These are phyloP conservation scores for Peromyscus aztecus DNA, from an alignment of 2,797 vertebrate species.

Conservation along the genomic window DNA sequence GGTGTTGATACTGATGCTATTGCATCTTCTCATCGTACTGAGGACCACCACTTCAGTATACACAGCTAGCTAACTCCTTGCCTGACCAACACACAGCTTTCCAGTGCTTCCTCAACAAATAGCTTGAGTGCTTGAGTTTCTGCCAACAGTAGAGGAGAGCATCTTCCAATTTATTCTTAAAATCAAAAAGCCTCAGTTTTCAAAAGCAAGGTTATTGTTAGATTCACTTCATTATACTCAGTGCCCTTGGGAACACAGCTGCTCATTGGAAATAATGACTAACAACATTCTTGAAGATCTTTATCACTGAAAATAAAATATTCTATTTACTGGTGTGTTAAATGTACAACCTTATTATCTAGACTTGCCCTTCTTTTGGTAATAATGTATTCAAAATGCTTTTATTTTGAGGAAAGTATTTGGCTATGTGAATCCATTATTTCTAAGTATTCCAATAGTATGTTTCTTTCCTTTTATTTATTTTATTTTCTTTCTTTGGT, in stretches of 20 bases:
- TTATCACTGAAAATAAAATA: constrained; percentile 31
- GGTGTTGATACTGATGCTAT: background rate
- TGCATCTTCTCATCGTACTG: no score
- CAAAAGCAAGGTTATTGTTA: constrained; percentile 8
- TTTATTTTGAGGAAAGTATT: constrained; percentile 42
- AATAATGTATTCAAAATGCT: constrained; percentile 43
- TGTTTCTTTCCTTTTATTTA: background rate
- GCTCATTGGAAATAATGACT: constrained; percentile 31
- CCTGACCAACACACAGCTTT: background rate
- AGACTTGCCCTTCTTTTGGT: background rate
- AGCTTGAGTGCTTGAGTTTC: background rate
- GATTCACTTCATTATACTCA: background rate
- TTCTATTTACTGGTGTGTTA: background rate
- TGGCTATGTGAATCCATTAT: background rate
- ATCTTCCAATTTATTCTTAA: background rate
- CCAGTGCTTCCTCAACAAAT: background rate
- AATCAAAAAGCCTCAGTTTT: background rate
- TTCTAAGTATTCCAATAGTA: constrained; percentile 38
- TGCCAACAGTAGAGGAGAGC: background rate
- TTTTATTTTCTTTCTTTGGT: background rate
- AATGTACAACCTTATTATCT: background rate
- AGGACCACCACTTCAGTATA: background rate
- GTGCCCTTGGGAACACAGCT: background rate
- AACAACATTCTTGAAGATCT: constrained; percentile 1
- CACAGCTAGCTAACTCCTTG: background rate